Percentiles rank a stretch among this genome's conserved stretches.
Conservation (phyloP, 2,797 vertebrate genomes). For the Cirrhinus mrigala region DNA sequence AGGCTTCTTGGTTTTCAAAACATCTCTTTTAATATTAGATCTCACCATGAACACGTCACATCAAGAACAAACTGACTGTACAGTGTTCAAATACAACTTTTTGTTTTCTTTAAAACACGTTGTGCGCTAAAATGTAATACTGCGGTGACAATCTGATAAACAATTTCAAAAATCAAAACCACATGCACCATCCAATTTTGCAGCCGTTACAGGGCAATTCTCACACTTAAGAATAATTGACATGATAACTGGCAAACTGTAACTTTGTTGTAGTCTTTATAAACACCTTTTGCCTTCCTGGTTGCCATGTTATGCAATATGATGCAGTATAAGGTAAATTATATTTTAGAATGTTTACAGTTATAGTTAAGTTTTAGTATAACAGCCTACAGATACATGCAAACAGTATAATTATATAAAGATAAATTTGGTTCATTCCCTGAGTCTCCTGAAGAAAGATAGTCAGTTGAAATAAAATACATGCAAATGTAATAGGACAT, state of each 20-base stretch:
- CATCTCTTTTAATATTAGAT: background rate
- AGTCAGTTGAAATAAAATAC: background rate
- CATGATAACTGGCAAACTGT: background rate
- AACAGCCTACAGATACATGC: background rate
- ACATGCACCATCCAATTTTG: background rate
- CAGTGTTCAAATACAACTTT: background rate
- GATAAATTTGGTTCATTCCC: background rate
- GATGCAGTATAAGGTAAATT: slow-evolving; percentile 54
- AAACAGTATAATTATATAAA: background rate
- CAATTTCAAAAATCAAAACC: background rate
- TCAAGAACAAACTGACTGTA: background rate
- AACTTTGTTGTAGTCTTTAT: background rate
- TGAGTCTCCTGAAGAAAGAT: background rate
- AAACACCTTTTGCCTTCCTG: background rate
- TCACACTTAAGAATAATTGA: background rate
- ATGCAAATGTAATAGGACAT: background rate
- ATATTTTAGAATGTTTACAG: background rate
- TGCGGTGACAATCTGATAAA: too few relatives aligned
- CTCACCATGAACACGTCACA: background rate
- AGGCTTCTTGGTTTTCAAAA: background rate
- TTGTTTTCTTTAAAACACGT: background rate
- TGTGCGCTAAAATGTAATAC: background rate
- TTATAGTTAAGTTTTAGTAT: background rate
- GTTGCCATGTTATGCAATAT: slow-evolving; percentile 66
- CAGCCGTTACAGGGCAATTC: background rate